Percentiles rank a stretch among this genome's conserved stretches.
phyloP scores from a whole-genome alignment of 2,797 vertebrate genomes.

The Macropodus opercularis region DNA sequence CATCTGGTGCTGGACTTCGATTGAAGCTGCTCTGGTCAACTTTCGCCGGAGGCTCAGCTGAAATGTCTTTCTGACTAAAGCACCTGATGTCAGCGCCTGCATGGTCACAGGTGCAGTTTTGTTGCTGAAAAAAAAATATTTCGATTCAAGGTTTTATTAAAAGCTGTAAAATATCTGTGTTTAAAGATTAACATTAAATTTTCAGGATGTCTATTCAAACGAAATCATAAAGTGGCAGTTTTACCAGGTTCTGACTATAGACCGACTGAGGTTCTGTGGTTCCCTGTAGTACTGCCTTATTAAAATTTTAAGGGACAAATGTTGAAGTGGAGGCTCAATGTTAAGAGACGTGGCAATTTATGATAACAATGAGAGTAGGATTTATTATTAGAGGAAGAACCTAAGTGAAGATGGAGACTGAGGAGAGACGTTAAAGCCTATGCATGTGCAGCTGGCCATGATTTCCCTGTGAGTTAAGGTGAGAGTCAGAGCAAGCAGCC shows the following conservation, averaged over 20 bases:
- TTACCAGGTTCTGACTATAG: neutral
- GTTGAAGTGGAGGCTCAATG: neutral
- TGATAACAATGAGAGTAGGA: neutral
- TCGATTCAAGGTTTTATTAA: neutral
- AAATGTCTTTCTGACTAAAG: conserved; percentile 32
- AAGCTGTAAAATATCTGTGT: neutral
- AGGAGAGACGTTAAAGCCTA: neutral
- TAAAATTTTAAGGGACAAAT: neutral
- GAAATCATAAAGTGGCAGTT: neutral
- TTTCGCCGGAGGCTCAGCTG: conserved; percentile 33
- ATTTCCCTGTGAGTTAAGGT: neutral
- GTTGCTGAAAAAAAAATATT: too few species aligned
- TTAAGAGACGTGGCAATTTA: neutral
- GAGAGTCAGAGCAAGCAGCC: neutral
- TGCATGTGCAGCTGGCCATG: neutral
- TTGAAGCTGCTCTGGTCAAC: conserved; percentile 6
- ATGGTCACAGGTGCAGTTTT: neutral
- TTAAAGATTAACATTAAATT: neutral
- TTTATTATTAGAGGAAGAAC: neutral
- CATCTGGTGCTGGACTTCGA: neutral
- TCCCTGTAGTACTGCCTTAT: neutral
- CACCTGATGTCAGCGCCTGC: neutral
- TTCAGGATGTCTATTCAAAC: neutral
- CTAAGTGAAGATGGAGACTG: neutral
- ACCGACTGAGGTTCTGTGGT: neutral